Percentiles rank a stretch among this genome's conserved stretches.
Conservation (phyloP, 2,888 invertebrate species). For the Rapana venosa region DNA sequence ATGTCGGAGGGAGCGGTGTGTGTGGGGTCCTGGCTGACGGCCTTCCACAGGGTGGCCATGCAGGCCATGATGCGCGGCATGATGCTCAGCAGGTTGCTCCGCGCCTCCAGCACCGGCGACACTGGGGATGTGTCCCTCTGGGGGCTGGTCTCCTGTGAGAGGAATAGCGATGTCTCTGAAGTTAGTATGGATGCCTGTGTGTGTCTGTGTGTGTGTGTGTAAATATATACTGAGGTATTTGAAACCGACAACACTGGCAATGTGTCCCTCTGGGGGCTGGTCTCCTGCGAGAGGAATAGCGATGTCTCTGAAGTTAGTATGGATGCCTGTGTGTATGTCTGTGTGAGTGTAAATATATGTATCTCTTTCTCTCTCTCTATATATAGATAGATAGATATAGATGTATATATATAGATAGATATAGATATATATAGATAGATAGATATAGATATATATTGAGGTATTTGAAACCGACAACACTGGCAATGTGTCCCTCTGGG, state of each 20-base stretch:
- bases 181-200: neutral
- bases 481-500: constrained; percentile 66
- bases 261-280: constrained; percentile 71
- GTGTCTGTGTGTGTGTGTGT: too few species aligned
- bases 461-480: constrained; percentile 79
- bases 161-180: neutral
- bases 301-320: too few species aligned
- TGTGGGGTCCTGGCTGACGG: constrained; percentile 79
- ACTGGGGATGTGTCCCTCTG: constrained; percentile 65
- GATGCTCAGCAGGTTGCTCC: constrained; percentile 87
- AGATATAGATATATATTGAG: too few species aligned
- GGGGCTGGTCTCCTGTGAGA: constrained; percentile 72
- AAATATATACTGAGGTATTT: too few species aligned
- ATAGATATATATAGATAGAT: too few species aligned
- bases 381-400: too few species aligned
- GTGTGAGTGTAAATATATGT: too few species aligned
- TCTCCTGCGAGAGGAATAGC: too few species aligned
- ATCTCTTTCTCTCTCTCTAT: too few species aligned
- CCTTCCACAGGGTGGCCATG: constrained; percentile 89
- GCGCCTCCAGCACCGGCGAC: constrained; percentile 81
- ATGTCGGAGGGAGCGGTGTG: constrained; percentile 85
- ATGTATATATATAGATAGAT: too few species aligned
- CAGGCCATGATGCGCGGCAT: constrained; percentile 90
- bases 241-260: constrained; percentile 75
- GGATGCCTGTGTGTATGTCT: too few species aligned